A percentile compares a stretch with the other conserved stretches of the same genome.
These are phyloP conservation scores for Reinhardtius hippoglossoides DNA, from an alignment of 2,113 vertebrate genomes.

Conservation along the genomic window DNA sequence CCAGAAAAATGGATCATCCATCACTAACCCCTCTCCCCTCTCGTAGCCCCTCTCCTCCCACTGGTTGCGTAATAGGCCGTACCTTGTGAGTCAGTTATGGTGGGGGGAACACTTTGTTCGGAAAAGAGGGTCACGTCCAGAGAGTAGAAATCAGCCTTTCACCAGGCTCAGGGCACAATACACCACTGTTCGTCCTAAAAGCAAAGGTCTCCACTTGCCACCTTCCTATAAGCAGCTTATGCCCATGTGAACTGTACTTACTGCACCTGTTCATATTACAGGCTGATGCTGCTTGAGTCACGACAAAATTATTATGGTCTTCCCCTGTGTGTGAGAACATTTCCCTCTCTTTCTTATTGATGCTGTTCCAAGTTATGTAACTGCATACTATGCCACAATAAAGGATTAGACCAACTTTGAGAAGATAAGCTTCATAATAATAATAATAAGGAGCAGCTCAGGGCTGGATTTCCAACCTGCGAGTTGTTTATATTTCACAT, in stretches of 20 bases:
- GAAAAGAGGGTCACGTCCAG: constrained; percentile 69
- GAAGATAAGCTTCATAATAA: constrained; percentile 67
- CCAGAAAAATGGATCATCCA: constrained; percentile 69
- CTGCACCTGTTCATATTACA: constrained; percentile 45
- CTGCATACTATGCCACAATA: constrained; percentile 71
- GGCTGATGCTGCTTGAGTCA: constrained; percentile 22
- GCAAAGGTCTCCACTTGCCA: constrained; percentile 31
- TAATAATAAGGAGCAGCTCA: constrained; percentile 35
- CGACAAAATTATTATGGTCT: constrained; percentile 25
- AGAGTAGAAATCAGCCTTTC: constrained; percentile 70
- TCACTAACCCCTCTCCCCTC: constrained; percentile 47
- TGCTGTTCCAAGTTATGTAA: constrained; percentile 75
- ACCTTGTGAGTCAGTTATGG: constrained; percentile 74
- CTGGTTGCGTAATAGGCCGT: constrained; percentile 71
- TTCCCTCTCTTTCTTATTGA: constrained; percentile 60
- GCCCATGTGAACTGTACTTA: constrained; percentile 36
- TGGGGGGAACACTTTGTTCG: constrained; percentile 63
- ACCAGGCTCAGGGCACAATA: constrained; percentile 60
- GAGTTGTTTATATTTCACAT: constrained; percentile 48
- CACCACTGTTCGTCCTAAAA: constrained; percentile 58
- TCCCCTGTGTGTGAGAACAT: constrained; percentile 65
- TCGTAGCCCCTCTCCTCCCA: constrained; percentile 50
- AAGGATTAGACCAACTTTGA: constrained; percentile 71
- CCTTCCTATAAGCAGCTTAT: constrained; percentile 48
- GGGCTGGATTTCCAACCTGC: constrained; percentile 31